Evolutionary conservation across 2,797 vertebrate species (phyloP), one percentile per base, ranked within the genome.

Genomic region (Meriones psammophilus): DNA sequence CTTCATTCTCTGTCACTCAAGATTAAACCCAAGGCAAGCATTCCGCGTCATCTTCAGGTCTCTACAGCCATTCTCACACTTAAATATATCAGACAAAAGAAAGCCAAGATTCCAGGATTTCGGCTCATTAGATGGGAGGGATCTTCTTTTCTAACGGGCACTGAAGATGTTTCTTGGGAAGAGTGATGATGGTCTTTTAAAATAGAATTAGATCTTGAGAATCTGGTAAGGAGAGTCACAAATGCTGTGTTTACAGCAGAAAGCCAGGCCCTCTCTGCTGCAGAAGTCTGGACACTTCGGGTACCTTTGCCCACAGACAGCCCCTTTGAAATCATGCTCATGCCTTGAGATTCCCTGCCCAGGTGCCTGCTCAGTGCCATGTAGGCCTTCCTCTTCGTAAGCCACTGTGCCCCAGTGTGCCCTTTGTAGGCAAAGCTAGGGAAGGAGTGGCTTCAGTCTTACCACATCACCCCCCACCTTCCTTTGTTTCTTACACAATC

Each of bases 191-290:
- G 85, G 36, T 74, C 69, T 89, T 81, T 87, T 83, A 50, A 50
- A 93, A 58, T 62, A 74, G 64, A 71, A 26, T 80, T 94, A 94
- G 68, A 73, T 94, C 30, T 84, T 77, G 12, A 84, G 91, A 91
- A 4, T 66, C 60, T 88, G n/a, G 13, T 77, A 73, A 42, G 58
- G 56, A 76, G 15, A 30, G 56, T 90, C 69, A 92, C 66, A 74
- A 85, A 39, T 68, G 68, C 13, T 84, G 42, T 58, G 80, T 46
- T 93, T 76, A 85, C 20, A 85, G 14, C 71, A 89, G 50, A 42
- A 58, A 88, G 3, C 33, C 14, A 77, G 39, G 26, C 30, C 1
- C 39, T n/a, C n/a, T 62, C 3, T 4, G 28, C 42, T 33, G 73
- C 39, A 79, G n/a, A 62, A 58, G 62, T 12, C 68, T 78, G 46